A percentile compares a stretch with the other conserved stretches of the same genome.
Conservation (phyloP, 1,140 invertebrate species). For the Brachystomella parvula region DNA sequence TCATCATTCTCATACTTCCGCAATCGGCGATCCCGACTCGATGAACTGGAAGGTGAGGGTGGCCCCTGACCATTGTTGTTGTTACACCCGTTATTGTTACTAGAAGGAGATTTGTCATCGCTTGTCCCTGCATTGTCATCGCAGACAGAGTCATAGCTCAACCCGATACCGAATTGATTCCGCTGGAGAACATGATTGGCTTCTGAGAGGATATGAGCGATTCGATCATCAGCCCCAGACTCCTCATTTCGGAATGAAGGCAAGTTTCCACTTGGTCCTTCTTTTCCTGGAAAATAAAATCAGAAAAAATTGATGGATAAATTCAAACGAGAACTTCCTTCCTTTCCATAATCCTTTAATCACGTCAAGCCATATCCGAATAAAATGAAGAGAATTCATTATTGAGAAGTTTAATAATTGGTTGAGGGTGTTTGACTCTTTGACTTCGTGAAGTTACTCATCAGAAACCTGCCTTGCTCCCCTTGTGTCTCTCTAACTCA, state of each 20-base stretch:
- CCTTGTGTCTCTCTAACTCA: too few relatives aligned
- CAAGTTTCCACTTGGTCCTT: constrained; percentile 63
- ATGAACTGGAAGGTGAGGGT: constrained; percentile 35
- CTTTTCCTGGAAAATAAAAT: constrained; percentile 30
- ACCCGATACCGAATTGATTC: constrained; percentile 35
- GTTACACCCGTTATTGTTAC: constrained; percentile 46
- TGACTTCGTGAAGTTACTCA: neutral
- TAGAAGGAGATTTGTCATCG: constrained; percentile 58
- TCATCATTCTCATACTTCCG: constrained; percentile 86
- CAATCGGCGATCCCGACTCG: constrained; percentile 54
- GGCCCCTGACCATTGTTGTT: constrained; percentile 33
- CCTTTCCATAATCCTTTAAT: too few relatives aligned
- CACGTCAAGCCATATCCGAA: too few relatives aligned
- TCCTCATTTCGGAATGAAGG: constrained; percentile 62
- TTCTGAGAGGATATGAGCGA: constrained; percentile 87
- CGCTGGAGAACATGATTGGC: constrained; percentile 61
- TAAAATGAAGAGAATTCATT: neutral
- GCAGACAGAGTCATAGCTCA: constrained; percentile 28
- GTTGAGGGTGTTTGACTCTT: neutral
- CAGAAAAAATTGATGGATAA: neutral
- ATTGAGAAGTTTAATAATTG: too few relatives aligned
- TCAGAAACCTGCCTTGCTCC: too few relatives aligned
- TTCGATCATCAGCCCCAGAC: constrained; percentile 77
- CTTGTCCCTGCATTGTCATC: constrained; percentile 54
- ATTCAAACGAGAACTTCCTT: too few relatives aligned